Percentiles rank a stretch among this genome's conserved stretches.
Evolutionary conservation across 2,113 vertebrate species (phyloP).

Genomic region (Laterallus jamaicensis): DNA sequence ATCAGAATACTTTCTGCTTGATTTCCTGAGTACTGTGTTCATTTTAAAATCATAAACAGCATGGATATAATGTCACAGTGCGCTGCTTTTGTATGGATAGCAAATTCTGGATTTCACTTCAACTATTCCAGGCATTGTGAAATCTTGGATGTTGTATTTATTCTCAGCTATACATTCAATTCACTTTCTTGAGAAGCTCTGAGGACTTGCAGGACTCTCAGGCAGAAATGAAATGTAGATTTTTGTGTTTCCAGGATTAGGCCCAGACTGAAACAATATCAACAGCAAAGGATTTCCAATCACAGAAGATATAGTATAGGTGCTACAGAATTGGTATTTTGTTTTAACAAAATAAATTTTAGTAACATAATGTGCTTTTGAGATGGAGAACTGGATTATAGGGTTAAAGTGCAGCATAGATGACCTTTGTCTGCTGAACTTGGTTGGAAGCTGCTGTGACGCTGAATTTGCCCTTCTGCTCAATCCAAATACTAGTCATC

Average conservation of each 20-base stretch:
- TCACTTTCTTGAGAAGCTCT: neutral
- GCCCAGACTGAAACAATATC: neutral
- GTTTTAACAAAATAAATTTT: neutral
- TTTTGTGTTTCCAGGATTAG: neutral
- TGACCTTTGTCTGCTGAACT: neutral
- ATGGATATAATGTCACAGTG: neutral
- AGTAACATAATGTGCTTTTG: neutral
- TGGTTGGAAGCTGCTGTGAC: conserved; percentile 3
- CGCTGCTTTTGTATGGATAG: neutral
- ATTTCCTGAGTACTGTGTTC: neutral
- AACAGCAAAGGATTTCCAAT: neutral
- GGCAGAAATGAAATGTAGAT: neutral
- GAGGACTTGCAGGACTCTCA: neutral
- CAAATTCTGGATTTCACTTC: neutral
- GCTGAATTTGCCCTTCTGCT: conserved; percentile 41
- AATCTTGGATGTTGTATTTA: neutral
- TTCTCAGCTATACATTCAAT: neutral
- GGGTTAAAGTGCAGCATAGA: neutral
- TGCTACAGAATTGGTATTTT: neutral
- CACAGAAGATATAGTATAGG: neutral
- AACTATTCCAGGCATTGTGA: neutral
- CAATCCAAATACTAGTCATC: conserved; percentile 34
- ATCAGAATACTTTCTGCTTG: neutral
- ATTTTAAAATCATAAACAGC: neutral
- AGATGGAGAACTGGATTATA: neutral